A percentile compares a stretch with the other conserved stretches of the same genome.
phyloP scores from a whole-genome alignment of 2,797 vertebrate genomes.

The Gallinago stenura region DNA sequence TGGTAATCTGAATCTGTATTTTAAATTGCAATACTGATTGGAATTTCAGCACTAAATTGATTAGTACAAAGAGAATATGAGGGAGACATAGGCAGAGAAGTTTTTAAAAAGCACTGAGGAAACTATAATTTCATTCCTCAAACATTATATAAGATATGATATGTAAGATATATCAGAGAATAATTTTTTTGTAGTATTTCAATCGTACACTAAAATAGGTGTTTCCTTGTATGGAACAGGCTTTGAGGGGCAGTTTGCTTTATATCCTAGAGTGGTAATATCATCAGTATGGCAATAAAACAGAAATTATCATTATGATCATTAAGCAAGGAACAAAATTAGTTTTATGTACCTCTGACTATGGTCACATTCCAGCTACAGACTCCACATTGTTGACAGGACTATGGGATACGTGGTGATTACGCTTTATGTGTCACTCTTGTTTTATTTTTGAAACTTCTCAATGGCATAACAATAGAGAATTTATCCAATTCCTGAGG shows the following conservation, averaged over 20 bases:
- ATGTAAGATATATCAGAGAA: background rate
- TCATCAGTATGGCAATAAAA: background rate
- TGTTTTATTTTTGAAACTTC: background rate
- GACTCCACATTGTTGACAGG: background rate
- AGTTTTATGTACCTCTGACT: background rate
- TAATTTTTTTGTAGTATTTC: background rate
- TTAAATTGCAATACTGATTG: constrained; percentile 9
- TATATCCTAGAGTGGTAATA: background rate
- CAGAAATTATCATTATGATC: background rate
- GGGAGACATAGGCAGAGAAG: background rate
- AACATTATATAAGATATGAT: background rate
- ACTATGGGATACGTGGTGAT: background rate
- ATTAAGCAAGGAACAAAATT: background rate
- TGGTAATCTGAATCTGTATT: constrained; percentile 15
- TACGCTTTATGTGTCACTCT: background rate
- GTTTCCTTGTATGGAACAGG: background rate
- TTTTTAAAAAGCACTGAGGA: background rate
- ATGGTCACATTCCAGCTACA: background rate
- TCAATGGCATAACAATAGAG: background rate
- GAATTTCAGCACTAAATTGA: constrained; percentile 15
- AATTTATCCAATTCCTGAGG: background rate
- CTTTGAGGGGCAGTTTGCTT: background rate
- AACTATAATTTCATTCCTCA: background rate
- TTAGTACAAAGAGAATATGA: background rate
- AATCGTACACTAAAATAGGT: background rate